Conservation (phyloP, 1,140 invertebrate species). For the Polyergus mexicanus region DNA sequence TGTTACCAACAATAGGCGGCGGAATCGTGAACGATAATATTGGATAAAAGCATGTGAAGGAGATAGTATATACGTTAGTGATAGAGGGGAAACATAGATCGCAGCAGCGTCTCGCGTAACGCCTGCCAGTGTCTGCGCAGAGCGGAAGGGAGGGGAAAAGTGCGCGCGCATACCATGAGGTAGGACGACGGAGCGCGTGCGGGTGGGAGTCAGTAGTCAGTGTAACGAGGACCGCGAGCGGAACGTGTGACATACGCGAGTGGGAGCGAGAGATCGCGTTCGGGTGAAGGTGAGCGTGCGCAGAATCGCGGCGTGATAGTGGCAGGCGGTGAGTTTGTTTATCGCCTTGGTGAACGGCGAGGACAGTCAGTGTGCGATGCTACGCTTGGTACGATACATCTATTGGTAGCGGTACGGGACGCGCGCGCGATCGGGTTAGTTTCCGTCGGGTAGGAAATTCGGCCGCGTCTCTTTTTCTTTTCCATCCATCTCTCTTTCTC, state of each 20-base stretch:
- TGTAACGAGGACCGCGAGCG: conserved; percentile 30
- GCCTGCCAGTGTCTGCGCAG: background rate
- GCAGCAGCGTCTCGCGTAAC: too few relatives aligned
- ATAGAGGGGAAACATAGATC: background rate
- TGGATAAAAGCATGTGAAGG: too few relatives aligned
- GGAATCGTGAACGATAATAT: too few relatives aligned
- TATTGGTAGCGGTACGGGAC: conserved; percentile 73
- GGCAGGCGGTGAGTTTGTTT: conserved; percentile 84
- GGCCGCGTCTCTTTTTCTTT: conserved; percentile 55
- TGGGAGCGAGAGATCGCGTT: conserved; percentile 13
- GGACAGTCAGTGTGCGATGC: conserved; percentile 83
- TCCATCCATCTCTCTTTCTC: conserved; percentile 43
- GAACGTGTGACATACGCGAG: conserved; percentile 32
- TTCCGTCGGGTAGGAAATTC: conserved; percentile 61
- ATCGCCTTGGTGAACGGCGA: conserved; percentile 83
- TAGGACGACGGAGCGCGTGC: background rate
- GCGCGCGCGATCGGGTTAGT: conserved; percentile 66
- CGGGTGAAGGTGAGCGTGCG: conserved; percentile 51
- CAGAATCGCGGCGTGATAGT: conserved; percentile 20
- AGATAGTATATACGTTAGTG: too few relatives aligned
- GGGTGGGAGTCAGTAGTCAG: background rate
- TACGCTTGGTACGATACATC: conserved; percentile 73
- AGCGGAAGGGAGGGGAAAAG: background rate
- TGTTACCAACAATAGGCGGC: too few relatives aligned
- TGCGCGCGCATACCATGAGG: too few relatives aligned